phyloP scores from a whole-genome alignment of 2,113 vertebrate species.

The Oriolus oriolus region DNA sequence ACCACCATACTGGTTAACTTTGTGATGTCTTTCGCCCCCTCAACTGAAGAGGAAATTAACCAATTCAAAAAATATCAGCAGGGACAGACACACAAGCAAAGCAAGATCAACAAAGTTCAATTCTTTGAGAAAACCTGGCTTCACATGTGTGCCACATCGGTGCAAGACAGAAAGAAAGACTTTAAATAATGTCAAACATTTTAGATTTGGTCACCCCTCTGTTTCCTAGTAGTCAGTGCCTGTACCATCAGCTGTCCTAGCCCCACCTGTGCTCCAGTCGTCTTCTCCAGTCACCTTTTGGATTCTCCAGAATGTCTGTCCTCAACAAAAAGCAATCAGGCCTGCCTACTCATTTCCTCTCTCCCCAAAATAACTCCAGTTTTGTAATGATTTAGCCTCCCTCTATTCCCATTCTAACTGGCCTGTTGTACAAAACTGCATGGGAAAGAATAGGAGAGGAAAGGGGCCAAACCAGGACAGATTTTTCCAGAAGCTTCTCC shows the following conservation, averaged over 20 bases:
- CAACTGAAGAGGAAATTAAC: background rate
- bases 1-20: background rate
- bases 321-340: background rate
- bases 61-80: background rate
- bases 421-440: fast-evolving
- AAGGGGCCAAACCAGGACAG: background rate
- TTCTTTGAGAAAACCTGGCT: background rate
- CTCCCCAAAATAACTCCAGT: fast-evolving
- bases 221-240: background rate
- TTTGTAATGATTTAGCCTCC: background rate
- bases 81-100: background rate
- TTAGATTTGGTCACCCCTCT: background rate
- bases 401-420: background rate
- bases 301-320: background rate
- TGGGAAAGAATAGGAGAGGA: background rate
- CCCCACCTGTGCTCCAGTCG: background rate
- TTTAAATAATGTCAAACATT: background rate
- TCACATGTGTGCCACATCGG: background rate
- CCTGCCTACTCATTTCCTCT: background rate
- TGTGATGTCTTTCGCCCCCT: background rate
- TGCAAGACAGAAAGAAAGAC: background rate
- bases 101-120: background rate
- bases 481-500: background rate
- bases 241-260: background rate
- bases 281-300: background rate